Evolutionary conservation across 2,888 invertebrate species (phyloP).

Genomic region (Hydrotaea diabolus): DNA sequence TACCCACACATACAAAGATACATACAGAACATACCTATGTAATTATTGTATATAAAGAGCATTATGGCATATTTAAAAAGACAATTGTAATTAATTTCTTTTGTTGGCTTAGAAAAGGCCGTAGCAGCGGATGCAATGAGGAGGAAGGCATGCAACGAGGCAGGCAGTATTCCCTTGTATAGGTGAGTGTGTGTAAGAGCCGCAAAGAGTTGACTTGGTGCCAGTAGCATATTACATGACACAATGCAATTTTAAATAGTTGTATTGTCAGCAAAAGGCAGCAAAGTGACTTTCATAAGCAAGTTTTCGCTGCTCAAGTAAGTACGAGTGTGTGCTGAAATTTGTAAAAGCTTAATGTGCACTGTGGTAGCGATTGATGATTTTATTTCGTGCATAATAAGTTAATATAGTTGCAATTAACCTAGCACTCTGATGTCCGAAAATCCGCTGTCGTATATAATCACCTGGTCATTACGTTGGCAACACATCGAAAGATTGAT

Average conservation of each 20-base stretch:
- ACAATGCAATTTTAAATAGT: constrained; percentile 67
- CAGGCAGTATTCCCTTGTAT: neutral
- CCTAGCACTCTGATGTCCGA: too few relatives aligned
- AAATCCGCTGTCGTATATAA: too few relatives aligned
- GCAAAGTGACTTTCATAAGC: constrained; percentile 66
- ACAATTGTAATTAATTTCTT: constrained; percentile 68
- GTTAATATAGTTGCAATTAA: too few relatives aligned
- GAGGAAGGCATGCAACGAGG: neutral
- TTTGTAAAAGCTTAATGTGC: constrained; percentile 48
- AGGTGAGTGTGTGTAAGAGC: constrained; percentile 25
- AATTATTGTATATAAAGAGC: constrained; percentile 62
- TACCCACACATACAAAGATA: neutral
- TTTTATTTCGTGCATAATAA: too few relatives aligned
- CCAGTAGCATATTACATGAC: constrained; percentile 65
- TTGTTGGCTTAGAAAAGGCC: constrained; percentile 57
- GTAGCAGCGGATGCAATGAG: neutral
- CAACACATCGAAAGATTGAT: too few relatives aligned
- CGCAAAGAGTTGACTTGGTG: constrained; percentile 62
- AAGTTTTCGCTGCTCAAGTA: constrained; percentile 58
- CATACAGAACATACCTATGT: constrained; percentile 24
- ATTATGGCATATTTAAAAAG: constrained; percentile 67
- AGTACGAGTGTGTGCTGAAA: neutral
- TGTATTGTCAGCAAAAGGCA: constrained; percentile 65
- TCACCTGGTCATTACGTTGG: too few relatives aligned
- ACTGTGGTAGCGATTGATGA: constrained; percentile 45